A percentile compares a stretch with the other conserved stretches of the same genome.
These are phyloP conservation scores for Campopleginae sp. DNA, from an alignment of 2,888 invertebrate genomes.

Conservation along the genomic window DNA sequence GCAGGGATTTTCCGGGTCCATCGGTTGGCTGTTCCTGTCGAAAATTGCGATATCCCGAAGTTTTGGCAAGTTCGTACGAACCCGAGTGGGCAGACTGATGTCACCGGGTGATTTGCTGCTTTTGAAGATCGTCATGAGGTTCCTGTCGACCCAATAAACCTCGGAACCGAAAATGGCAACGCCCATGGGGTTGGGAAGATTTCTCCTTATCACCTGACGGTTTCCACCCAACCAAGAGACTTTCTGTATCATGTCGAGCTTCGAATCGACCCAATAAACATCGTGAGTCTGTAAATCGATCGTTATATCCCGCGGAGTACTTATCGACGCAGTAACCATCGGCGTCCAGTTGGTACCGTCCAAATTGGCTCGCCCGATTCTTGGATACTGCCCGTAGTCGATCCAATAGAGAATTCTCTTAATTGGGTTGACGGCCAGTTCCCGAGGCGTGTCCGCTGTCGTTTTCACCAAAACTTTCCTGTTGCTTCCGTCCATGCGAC, in stretches of 20 bases:
- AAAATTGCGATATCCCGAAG: conserved; percentile 96
- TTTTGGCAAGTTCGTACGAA: conserved; percentile 93
- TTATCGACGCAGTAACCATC: conserved; percentile 95
- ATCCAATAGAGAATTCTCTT: conserved; percentile 98
- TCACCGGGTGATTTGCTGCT: conserved; percentile 92
- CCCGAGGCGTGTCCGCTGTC: conserved; percentile 96
- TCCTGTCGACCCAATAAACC: conserved; percentile 98
- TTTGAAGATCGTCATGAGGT: conserved; percentile 92
- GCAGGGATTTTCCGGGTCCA: conserved; percentile 93
- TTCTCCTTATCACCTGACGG: conserved; percentile 92
- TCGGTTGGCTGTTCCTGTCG: conserved; percentile 94
- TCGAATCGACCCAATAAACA: conserved; percentile 98
- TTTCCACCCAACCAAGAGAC: conserved; percentile 93
- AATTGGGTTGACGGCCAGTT: conserved; percentile 98
- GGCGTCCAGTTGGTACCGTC: conserved; percentile 95
- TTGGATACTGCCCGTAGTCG: conserved; percentile 98
- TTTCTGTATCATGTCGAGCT: conserved; percentile 96
- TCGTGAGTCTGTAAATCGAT: conserved; percentile 97
- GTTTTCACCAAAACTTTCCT: conserved; percentile 96
- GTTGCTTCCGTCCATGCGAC: conserved; percentile 95
- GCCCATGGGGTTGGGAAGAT: conserved; percentile 97
- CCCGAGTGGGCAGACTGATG: conserved; percentile 88
- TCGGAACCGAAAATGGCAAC: conserved; percentile 92
- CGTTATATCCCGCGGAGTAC: conserved; percentile 94
- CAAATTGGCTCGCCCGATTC: conserved; percentile 94